Evolutionary conservation across 1,140 invertebrate species (phyloP), one percentile per base, ranked within the genome.

Genomic region (Helicoverpa armigera): DNA sequence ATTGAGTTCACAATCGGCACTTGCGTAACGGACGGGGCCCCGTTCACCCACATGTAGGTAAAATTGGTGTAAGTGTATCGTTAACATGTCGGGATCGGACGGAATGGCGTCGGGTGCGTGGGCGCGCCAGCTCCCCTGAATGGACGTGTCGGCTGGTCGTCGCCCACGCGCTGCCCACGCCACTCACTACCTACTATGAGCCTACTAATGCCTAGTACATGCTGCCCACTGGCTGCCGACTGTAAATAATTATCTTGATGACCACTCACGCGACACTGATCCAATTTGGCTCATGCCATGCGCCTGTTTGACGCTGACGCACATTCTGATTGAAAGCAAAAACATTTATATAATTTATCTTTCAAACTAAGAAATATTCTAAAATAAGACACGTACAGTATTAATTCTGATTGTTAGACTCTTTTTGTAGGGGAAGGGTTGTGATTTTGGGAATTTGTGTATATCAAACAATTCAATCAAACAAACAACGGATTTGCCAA

Each of bases 31-130:
- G 58, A 60, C 67, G 80, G 70, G 69, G 58, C 78, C 54, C 54
- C 43, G 69, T 72, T 83, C 84, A 74, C 86, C 85, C 85, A 87
- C 86, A 83, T 83, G 65, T 80, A 70, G 43, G 60, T 82, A 83
- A 81, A 86, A 86, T 86, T 81, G 83, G 81, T 86, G 77, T 73
- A 76, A 84, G 84, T 84, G 87, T 80, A 84, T 83, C 85, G 86
- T 87, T 88, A 86, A 87, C 85, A 88, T 90, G 89, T 90, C 89
- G 88, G 88, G 91, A 89, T 87, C 81, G 75, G 84, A 85, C 79
- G 83, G 88, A 86, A 85, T 81, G 84, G 85, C 86, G 81, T 48
- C 18, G 80, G 58, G 31, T n/a, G 90, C 88, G 91, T 89, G 84
- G 89, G 91, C 82, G 89, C 81, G 53, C 31, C 43, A 67, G 86